Base-by-base conservation (phyloP, 2,113 vertebrate species). In the Tricholaema leucomelas region DNA sequence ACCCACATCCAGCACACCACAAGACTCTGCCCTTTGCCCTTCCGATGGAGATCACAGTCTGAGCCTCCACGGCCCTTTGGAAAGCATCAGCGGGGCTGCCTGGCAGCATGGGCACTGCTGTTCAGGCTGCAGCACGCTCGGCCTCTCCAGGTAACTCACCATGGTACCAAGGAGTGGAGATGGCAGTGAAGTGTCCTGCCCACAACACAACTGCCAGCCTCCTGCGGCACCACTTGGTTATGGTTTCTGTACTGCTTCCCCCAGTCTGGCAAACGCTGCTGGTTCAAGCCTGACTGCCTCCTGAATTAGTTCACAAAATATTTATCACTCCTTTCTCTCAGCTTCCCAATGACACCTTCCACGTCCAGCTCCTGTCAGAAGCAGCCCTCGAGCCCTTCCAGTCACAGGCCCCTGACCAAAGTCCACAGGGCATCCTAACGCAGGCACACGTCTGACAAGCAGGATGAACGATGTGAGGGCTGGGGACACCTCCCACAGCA, bases 21-120 rank as follows among this genome's bases (percentile, higher is more conserved):
- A 61, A 27, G 30, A 75, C 31, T 3, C 15, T 9, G 0, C 66
- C 33, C 40, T 85, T 38, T 19, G 19, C 2, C 3, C 55, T 59
- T 33, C 17, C 15, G 56, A 21, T 0, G 15, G 67, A 54, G 60
- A 65, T 61, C 0, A 25, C 0, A 0, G 13, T 19, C 65, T 69
- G 50, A 40, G 33, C 15, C 58, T 63, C 46, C 50, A 40, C 0
- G 72, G 82, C 44, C 21, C 38, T 65, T 81, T 25, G 38, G 40
- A 71, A 84, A 75, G 48, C 40, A 72, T 6, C 44, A 56, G 31
- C 8, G 54, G 16, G 87, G 40, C 23, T 64, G 38, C 19, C 61
- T 2, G 21, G 31, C 30, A 94, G 75, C 23, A 87, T 0, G 2
- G 74, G 12, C 5, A 42, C 15, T 31, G 30, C 9, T 40, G 81